These are phyloP conservation scores for Meloidogyne exigua DNA, from an alignment of 1,140 invertebrate genomes.

Conservation along the genomic window DNA sequence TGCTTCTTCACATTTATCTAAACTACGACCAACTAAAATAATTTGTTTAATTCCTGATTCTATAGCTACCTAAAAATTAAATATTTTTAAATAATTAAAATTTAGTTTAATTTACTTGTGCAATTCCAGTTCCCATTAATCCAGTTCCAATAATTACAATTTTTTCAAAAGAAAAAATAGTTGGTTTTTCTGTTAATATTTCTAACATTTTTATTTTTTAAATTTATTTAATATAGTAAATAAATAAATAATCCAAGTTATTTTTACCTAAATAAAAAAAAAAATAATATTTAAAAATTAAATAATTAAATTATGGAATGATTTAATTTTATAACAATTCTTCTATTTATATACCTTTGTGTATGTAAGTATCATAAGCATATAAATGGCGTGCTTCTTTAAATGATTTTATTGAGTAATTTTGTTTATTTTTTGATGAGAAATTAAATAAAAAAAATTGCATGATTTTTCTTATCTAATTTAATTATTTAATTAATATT, in stretches of 20 bases:
- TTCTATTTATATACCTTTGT: background rate
- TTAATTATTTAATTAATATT: too few species aligned
- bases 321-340: background rate
- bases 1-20: conserved; percentile 50
- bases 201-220: background rate
- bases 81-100: background rate
- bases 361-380: too few species aligned
- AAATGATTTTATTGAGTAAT: background rate
- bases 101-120: conserved; percentile 38
- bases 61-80: conserved; percentile 41
- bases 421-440: background rate
- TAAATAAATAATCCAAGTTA: background rate
- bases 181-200: background rate
- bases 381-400: background rate
- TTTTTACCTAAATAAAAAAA: background rate
- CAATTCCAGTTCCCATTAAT: conserved; percentile 58
- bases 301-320: background rate
- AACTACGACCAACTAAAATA: conserved; percentile 47
- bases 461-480: background rate
- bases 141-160: conserved; percentile 56
- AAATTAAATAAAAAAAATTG: background rate
- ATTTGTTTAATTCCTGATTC: conserved; percentile 51
- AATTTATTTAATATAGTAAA: too few species aligned
- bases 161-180: conserved; percentile 33
- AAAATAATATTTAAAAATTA: too few species aligned